A percentile compares a stretch with the other conserved stretches of the same genome.
phyloP scores from a whole-genome alignment of 2,888 invertebrate species.

The Trichacis sp. region DNA sequence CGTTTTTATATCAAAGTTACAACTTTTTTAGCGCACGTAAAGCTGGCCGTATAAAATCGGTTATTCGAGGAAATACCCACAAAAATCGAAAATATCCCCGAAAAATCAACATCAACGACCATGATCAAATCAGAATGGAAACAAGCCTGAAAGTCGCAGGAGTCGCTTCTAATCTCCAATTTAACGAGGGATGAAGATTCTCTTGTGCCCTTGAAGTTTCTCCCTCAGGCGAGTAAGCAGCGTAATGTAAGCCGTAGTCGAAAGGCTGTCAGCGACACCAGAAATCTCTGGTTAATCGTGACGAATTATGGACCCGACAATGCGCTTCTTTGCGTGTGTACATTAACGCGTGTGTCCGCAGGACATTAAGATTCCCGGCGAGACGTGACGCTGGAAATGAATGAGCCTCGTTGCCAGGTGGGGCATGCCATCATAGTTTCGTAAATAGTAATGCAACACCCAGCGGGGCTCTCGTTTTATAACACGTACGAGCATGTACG shows the following conservation, averaged over 20 bases:
- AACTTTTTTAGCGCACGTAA: no score
- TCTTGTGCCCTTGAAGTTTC: conserved; percentile 23
- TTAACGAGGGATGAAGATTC: conserved; percentile 31
- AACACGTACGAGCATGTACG: not conserved
- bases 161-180: conserved; percentile 24
- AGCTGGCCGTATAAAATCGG: no score
- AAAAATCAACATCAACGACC: no score
- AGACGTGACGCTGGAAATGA: conserved; percentile 45
- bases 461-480: conserved; percentile 40
- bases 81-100: no score
- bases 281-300: conserved; percentile 66
- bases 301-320: conserved; percentile 59
- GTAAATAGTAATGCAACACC: conserved; percentile 60
- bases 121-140: no score
- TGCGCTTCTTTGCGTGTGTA: conserved; percentile 27
- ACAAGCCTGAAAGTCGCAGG: not conserved
- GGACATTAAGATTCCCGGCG: conserved; percentile 14
- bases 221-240: conserved; percentile 24
- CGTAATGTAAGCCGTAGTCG: conserved; percentile 46
- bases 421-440: conserved; percentile 57
- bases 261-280: conserved; percentile 63
- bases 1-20: no score
- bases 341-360: conserved; percentile 15
- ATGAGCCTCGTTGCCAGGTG: conserved; percentile 61
- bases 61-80: no score